A percentile compares a stretch with the other conserved stretches of the same genome.
These are phyloP conservation scores for Aricia agestis DNA, from an alignment of 1,140 invertebrate genomes.

Conservation along the genomic window DNA sequence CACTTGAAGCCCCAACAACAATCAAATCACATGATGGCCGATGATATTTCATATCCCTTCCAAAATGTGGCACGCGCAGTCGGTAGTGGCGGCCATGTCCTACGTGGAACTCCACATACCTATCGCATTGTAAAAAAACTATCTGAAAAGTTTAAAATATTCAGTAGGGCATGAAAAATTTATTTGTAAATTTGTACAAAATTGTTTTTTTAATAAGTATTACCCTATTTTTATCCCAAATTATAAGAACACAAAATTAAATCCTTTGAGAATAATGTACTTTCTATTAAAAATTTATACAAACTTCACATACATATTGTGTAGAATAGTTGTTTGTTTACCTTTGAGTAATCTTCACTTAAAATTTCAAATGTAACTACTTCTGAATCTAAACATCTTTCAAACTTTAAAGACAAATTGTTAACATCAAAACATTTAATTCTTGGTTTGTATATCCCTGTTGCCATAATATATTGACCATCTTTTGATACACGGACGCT, in stretches of 20 bases:
- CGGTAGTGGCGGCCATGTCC: slow-evolving; percentile 94
- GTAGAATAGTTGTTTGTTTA: too few relatives aligned
- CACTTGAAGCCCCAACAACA: slow-evolving; percentile 89
- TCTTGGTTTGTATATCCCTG: slow-evolving; percentile 97
- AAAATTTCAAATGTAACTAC: slow-evolving; percentile 91
- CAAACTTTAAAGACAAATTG: slow-evolving; percentile 98
- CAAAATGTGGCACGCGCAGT: slow-evolving; percentile 95
- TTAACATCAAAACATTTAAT: slow-evolving; percentile 97
- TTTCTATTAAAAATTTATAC: too few relatives aligned
- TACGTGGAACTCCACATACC: slow-evolving; percentile 97
- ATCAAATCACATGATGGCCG: slow-evolving; percentile 93
- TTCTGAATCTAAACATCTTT: slow-evolving; percentile 98
- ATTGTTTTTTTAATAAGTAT: not conserved
- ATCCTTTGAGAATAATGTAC: too few relatives aligned
- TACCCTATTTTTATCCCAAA: too few relatives aligned
- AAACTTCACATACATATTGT: too few relatives aligned
- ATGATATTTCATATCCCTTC: slow-evolving; percentile 95
- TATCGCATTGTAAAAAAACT: slow-evolving; percentile 88
- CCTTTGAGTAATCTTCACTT: slow-evolving; percentile 93
- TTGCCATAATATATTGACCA: slow-evolving; percentile 93
- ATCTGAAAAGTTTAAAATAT: slow-evolving; percentile 75
- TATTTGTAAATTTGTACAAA: not conserved
- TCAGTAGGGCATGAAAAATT: not conserved
- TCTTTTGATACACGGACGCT: slow-evolving; percentile 92
- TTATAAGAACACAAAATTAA: too few relatives aligned